Conservation (phyloP, 2,888 invertebrate genomes). For the Glaucopsyche alexis region DNA sequence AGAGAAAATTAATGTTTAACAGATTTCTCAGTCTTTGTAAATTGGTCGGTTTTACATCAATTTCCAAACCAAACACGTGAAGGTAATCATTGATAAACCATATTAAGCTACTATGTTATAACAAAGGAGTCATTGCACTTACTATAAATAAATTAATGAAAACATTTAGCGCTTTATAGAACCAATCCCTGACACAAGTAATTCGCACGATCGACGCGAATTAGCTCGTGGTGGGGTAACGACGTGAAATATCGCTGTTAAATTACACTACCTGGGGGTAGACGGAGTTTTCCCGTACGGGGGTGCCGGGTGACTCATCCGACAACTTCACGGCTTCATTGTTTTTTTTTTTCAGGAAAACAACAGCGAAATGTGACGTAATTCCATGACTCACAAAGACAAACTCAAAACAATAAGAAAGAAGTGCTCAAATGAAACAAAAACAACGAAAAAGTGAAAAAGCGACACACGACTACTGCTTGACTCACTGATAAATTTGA, state of each 20-base stretch:
- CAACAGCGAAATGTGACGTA: not conserved
- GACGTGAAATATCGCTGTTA: slow-evolving; percentile 34
- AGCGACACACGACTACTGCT: slow-evolving; percentile 30
- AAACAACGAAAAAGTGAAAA: not conserved
- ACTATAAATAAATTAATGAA: not conserved
- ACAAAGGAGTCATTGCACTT: not conserved
- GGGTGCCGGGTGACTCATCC: slow-evolving; percentile 41
- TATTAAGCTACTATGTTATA: not conserved
- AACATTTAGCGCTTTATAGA: not conserved
- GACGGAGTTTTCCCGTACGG: slow-evolving; percentile 36
- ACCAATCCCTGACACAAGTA: not conserved
- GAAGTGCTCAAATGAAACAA: slow-evolving; percentile 8
- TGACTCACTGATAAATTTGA: slow-evolving; percentile 94
- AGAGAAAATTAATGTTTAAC: too few relatives aligned
- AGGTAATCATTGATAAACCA: not conserved
- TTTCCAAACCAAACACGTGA: not conserved
- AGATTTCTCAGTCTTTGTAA: too few relatives aligned
- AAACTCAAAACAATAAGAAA: not conserved
- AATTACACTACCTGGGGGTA: slow-evolving; percentile 35
- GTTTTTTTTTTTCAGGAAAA: slow-evolving; percentile 22
- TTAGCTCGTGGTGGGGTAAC: slow-evolving; percentile 33
- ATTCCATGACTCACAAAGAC: slow-evolving; percentile 7
- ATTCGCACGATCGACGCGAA: slow-evolving; percentile 21
- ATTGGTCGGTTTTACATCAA: too few relatives aligned
- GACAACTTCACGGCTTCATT: slow-evolving; percentile 32